phyloP scores from a whole-genome alignment of 2,888 invertebrate species.

The Ischnus inquisitorius region DNA sequence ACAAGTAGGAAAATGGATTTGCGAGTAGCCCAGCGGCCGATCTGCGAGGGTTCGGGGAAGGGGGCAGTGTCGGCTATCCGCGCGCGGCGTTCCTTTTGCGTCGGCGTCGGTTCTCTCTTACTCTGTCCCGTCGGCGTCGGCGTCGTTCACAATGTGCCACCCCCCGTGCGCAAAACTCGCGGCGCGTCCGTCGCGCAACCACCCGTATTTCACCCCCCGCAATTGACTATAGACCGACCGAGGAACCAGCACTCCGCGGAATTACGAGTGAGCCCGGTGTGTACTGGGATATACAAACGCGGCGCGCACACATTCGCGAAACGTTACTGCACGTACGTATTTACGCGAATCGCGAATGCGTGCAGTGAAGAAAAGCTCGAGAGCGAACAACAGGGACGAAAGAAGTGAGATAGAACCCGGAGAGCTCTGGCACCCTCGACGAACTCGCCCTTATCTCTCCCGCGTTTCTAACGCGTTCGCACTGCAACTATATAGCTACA shows the following conservation, averaged over 20 bases:
- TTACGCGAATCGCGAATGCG: slow-evolving; percentile 30
- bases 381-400: slow-evolving; percentile 26
- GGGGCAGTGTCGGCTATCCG: slow-evolving; percentile 38
- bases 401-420: slow-evolving; percentile 25
- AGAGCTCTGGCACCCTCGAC: slow-evolving; percentile 8
- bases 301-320: background rate
- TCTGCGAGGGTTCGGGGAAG: slow-evolving; percentile 60
- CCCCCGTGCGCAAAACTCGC: slow-evolving; percentile 67
- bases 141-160: slow-evolving; percentile 54
- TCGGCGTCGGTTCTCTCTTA: slow-evolving; percentile 60
- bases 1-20: slow-evolving; percentile 57
- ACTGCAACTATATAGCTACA: slow-evolving; percentile 24
- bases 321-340: slow-evolving; percentile 4
- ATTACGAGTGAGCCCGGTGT: slow-evolving; percentile 27
- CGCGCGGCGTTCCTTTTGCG: slow-evolving; percentile 48
- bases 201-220: slow-evolving; percentile 47
- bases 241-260: slow-evolving; percentile 29
- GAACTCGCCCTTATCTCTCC: slow-evolving; percentile 57
- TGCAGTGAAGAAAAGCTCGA: slow-evolving; percentile 12
- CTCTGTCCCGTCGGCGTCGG: slow-evolving; percentile 57
- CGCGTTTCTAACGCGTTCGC: slow-evolving; percentile 42
- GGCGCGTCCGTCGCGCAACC: slow-evolving; percentile 60
- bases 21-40: slow-evolving; percentile 63
- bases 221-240: slow-evolving; percentile 29
- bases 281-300: background rate